Evolutionary conservation across 2,797 vertebrate species (phyloP), one percentile per base, ranked within the genome.

Genomic region (Chromobotia macracanthus): DNA sequence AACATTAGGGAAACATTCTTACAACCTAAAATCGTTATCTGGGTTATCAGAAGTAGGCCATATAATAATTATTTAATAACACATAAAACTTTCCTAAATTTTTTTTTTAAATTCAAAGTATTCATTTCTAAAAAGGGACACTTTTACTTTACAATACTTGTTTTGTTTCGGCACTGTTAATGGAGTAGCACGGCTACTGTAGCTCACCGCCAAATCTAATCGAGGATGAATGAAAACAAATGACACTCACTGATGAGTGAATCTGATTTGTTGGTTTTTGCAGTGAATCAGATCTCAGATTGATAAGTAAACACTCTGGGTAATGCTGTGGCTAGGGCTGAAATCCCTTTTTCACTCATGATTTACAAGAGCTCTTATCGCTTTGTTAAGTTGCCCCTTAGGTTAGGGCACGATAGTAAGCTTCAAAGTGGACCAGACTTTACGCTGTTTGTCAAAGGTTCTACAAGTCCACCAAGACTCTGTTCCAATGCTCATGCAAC

Each of bases 221-320:
- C 68, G 73, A 72, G 56, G 72, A 69, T 16, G 68, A 81, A 86
- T 70, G 63, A 76, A 66, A 79, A 75, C 71, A 63, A 84, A 81
- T 56, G 77, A 79, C 61, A 71, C 31, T 55, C 75, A 66, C 82
- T 86, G 79, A 86, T 82, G 82, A 61, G 75, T 82, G 72, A 86
- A 74, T 80, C 76, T 81, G 64, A 80, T 81, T 71, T 81, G 81
- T 88, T 80, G 80, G 74, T 66, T 72, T 44, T 81, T 74, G 77
- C 56, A 71, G 77, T 53, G 81, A 87, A 88, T 85, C 83, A 74
- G 74, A 80, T 83, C 75, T 75, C 15, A 16, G 21, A 74, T 72
- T 61, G 74, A 78, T 72, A 77, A 56, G 61, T 75, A 72, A 71
- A 63, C 72, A 73, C 68, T 78, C 28, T 41, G 69, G 50, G 19